phyloP scores from a whole-genome alignment of 2,113 vertebrate species.

The Psettodes erumei region DNA sequence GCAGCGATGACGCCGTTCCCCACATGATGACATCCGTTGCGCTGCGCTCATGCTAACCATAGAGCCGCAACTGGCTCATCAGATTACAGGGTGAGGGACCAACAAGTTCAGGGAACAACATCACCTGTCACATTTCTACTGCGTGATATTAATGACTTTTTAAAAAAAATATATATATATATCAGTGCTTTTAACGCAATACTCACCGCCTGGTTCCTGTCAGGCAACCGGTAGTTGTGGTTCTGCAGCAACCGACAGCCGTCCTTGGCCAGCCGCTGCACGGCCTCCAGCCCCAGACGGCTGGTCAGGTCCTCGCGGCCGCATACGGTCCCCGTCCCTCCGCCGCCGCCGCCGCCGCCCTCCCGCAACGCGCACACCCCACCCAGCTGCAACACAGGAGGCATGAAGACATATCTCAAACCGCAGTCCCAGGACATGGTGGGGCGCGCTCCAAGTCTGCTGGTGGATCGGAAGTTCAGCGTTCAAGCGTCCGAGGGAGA shows the following conservation, averaged over 20 bases:
- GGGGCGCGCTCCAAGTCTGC: constrained; percentile 18
- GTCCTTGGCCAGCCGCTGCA: constrained; percentile 94
- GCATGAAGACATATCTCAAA: constrained; percentile 93
- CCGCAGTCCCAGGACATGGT: constrained; percentile 97
- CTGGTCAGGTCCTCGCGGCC: constrained; percentile 90
- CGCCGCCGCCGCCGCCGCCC: constrained; percentile 28
- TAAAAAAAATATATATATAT: too few relatives aligned
- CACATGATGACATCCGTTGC: constrained; percentile 57
- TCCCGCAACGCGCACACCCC: constrained; percentile 89
- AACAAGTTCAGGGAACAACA: neutral
- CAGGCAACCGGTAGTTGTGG: constrained; percentile 85
- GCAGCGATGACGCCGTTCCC: constrained; percentile 51
- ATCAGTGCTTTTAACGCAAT: too few relatives aligned
- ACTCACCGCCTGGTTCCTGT: constrained; percentile 89
- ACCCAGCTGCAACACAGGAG: constrained; percentile 92
- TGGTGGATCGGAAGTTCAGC: constrained; percentile 15
- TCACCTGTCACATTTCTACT: neutral
- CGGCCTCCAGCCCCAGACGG: constrained; percentile 87
- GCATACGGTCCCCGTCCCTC: constrained; percentile 84
- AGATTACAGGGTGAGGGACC: constrained; percentile 35
- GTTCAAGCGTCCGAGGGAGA: constrained; percentile 9
- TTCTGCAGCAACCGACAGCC: constrained; percentile 90
- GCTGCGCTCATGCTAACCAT: constrained; percentile 39
- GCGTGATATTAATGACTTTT: neutral
- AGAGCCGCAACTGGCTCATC: constrained; percentile 14